Conservation (phyloP, 2,113 vertebrate species). For the Thymallus thymallus region DNA sequence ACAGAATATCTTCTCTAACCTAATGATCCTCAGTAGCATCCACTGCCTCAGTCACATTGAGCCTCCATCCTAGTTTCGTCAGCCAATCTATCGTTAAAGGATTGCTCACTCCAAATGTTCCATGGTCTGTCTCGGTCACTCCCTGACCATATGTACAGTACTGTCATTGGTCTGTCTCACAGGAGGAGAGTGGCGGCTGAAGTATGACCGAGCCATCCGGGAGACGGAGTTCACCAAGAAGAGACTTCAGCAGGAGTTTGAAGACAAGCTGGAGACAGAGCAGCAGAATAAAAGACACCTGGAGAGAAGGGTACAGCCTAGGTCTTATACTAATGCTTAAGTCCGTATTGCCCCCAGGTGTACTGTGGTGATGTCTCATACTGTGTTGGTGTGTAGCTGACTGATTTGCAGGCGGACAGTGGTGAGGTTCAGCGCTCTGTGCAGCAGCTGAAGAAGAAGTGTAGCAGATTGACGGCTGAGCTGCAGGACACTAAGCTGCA, state of each 20-base stretch:
- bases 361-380: no score
- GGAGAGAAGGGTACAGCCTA: conserved; percentile 83
- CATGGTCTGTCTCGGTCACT: neutral
- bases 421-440: conserved; percentile 89
- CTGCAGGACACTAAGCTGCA: conserved; percentile 97
- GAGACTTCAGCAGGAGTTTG: conserved; percentile 91
- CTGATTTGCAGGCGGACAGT: conserved; percentile 88
- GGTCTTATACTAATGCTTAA: neutral
- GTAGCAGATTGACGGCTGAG: conserved; percentile 86
- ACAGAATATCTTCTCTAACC: conserved; percentile 9
- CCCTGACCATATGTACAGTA: no score
- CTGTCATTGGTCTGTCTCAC: conserved; percentile 17
- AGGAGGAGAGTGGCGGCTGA: conserved; percentile 94
- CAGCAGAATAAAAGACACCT: conserved; percentile 91
- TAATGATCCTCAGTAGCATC: neutral
- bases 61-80: neutral
- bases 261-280: conserved; percentile 94
- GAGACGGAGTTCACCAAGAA: conserved; percentile 95
- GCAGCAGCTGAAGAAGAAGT: conserved; percentile 96
- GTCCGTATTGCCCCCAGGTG: neutral
- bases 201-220: conserved; percentile 88
- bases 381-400: conserved; percentile 71
- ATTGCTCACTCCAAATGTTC: neutral
- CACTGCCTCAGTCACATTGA: neutral
- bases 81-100: neutral